Conservation (phyloP, 2,113 vertebrate genomes). For the Mobula hypostoma region DNA sequence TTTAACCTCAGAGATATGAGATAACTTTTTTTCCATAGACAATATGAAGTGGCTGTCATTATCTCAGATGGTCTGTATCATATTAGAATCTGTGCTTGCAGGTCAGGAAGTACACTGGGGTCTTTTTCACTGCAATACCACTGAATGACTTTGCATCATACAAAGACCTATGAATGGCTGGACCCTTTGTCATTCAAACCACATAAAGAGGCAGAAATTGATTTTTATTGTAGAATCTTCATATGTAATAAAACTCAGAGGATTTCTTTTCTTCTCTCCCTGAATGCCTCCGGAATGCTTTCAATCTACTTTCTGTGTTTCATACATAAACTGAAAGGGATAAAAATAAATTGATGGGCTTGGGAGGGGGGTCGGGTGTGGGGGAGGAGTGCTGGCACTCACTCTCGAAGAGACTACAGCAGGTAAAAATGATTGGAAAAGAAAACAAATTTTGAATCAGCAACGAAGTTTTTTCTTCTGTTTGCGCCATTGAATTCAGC, state of each 20-base stretch:
- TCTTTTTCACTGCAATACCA: slow-evolving; percentile 79
- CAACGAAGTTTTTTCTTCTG: not conserved
- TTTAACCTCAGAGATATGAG: slow-evolving; percentile 97
- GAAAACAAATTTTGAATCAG: not conserved
- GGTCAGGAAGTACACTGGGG: slow-evolving; percentile 84
- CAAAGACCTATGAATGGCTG: slow-evolving; percentile 94
- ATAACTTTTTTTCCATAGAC: slow-evolving; percentile 81
- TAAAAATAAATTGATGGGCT: slow-evolving; percentile 73
- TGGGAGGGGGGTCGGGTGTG: slow-evolving; percentile 46
- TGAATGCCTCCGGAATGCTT: slow-evolving; percentile 99
- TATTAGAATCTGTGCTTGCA: slow-evolving; percentile 93
- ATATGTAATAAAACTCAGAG: slow-evolving; percentile 99
- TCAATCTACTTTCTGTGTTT: slow-evolving; percentile 99
- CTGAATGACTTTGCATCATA: slow-evolving; percentile 98
- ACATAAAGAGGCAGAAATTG: slow-evolving; percentile 99
- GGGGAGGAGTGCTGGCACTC: slow-evolving; percentile 61
- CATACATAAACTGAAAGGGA: slow-evolving; percentile 95
- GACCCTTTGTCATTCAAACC: slow-evolving; percentile 99
- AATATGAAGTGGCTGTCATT: slow-evolving; percentile 99
- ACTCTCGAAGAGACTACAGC: slow-evolving; percentile 72
- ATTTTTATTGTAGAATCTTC: slow-evolving; percentile 99
- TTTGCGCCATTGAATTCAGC: not conserved
- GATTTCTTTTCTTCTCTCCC: slow-evolving; percentile 97
- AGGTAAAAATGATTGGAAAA: slow-evolving; percentile 54
- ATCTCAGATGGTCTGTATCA: slow-evolving; percentile 96